Evolutionary conservation across 1,140 invertebrate species (phyloP).

Genomic region (Oscheius sp.): DNA sequence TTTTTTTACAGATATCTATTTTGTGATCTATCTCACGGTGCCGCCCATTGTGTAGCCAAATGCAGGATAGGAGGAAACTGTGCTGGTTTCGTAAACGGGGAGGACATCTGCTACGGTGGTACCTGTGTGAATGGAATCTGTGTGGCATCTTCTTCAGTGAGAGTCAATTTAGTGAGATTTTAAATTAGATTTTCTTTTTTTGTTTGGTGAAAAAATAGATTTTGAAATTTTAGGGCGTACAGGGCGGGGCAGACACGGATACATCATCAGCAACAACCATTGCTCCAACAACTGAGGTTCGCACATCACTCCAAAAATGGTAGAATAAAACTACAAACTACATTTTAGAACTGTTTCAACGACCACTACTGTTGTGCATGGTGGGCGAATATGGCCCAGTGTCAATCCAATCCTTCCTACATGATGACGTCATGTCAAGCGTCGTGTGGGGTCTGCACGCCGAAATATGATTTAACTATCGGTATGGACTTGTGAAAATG

Average conservation of each 20-base stretch:
- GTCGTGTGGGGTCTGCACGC: slow-evolving; percentile 23
- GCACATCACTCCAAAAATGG: too few species aligned
- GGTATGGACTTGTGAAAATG: neutral
- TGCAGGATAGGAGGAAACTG: slow-evolving; percentile 34
- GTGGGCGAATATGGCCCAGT: slow-evolving; percentile 38
- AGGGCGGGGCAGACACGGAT: too few species aligned
- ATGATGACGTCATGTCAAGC: slow-evolving; percentile 36
- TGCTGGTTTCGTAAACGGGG: slow-evolving; percentile 1
- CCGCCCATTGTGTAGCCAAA: slow-evolving; percentile 48
- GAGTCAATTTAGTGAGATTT: too few species aligned
- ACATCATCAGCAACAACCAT: too few species aligned
- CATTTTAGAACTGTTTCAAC: slow-evolving; percentile 39
- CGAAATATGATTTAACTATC: slow-evolving; percentile 13
- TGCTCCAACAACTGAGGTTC: too few species aligned
- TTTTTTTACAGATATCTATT: slow-evolving; percentile 42
- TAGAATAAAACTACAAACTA: too few species aligned
- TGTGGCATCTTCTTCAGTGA: slow-evolving; percentile 18
- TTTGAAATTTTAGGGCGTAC: too few species aligned
- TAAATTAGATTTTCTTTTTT: too few species aligned
- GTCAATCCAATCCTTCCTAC: slow-evolving; percentile 30
- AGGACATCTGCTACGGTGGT: neutral
- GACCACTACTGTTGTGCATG: slow-evolving; percentile 36
- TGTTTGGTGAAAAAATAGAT: too few species aligned
- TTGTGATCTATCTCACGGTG: slow-evolving; percentile 50
- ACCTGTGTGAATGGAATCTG: slow-evolving; percentile 28